These are phyloP conservation scores for Ceratina japonica DNA, from an alignment of 1,140 invertebrate genomes.

Conservation along the genomic window DNA sequence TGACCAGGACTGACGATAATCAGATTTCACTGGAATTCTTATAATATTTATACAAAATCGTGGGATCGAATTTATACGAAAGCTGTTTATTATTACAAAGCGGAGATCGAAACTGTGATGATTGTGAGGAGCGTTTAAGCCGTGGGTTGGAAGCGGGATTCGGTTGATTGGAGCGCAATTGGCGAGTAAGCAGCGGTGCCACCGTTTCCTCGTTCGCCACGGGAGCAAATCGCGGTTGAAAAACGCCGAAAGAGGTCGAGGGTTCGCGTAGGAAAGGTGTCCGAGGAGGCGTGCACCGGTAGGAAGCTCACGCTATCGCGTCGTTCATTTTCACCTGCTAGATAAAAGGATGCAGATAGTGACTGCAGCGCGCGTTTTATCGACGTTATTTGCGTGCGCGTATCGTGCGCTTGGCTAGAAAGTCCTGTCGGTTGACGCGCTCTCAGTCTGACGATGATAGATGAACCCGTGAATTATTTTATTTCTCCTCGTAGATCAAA, in stretches of 20 bases:
- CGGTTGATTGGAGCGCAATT: constrained; percentile 42
- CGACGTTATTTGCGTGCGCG: constrained; percentile 9
- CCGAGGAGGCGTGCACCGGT: not conserved
- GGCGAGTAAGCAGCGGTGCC: constrained; percentile 5
- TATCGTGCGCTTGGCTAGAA: constrained; percentile 32
- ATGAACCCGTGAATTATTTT: constrained; percentile 21
- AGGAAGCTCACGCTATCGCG: not conserved
- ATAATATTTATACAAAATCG: too few species aligned
- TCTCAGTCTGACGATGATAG: constrained; percentile 33
- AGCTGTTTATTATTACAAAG: too few species aligned
- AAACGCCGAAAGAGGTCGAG: not conserved
- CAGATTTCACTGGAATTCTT: too few species aligned
- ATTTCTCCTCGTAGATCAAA: not conserved
- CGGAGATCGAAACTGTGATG: too few species aligned
- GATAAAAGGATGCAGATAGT: not conserved
- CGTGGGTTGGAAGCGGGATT: constrained; percentile 25
- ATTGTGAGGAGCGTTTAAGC: not conserved
- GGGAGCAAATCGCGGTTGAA: constrained; percentile 8
- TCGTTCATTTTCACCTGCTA: constrained; percentile 13
- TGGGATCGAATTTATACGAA: too few species aligned
- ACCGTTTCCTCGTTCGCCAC: not conserved
- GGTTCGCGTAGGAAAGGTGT: not conserved
- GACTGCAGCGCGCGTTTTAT: not conserved
- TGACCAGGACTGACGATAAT: too few species aligned
- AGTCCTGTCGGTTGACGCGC: constrained; percentile 39